Percentiles rank a stretch among this genome's conserved stretches.
phyloP scores from a whole-genome alignment of 2,797 vertebrate species.

The Masticophis lateralis region DNA sequence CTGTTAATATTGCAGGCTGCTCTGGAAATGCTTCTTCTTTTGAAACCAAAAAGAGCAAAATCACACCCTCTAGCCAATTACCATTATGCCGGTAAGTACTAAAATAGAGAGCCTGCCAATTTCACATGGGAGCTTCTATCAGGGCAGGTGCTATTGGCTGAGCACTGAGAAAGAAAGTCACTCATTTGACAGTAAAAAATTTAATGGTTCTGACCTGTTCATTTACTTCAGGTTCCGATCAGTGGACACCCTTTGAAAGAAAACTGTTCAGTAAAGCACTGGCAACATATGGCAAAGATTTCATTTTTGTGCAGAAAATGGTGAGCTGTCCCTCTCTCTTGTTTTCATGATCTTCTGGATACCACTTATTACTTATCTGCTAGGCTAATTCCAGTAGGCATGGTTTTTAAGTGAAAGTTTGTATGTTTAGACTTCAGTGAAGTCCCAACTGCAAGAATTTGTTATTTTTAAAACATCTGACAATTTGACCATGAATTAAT shows the following conservation, averaged over 20 bases:
- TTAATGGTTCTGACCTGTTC: background rate
- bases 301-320: conserved; percentile 87
- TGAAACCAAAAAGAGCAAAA: conserved; percentile 73
- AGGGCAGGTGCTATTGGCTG: background rate
- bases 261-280: conserved; percentile 83
- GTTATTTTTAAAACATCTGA: background rate
- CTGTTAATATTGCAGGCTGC: conserved; percentile 69
- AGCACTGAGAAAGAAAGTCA: background rate
- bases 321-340: conserved; percentile 67
- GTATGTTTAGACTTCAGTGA: background rate
- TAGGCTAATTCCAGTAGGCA: background rate
- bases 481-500: background rate
- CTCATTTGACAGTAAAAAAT: background rate
- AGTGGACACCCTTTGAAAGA: conserved; percentile 85
- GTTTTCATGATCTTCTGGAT: background rate
- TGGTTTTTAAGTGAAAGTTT: background rate
- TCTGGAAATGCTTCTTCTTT: conserved; percentile 81
- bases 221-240: conserved; percentile 72
- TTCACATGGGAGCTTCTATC: background rate
- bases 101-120: background rate
- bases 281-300: conserved; percentile 86
- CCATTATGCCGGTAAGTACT: conserved; percentile 82
- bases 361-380: background rate
- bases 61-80: conserved; percentile 79
- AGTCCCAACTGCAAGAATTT: background rate